phyloP scores from a whole-genome alignment of 2,888 invertebrate species.

The Scaptomyza tumidula region DNA sequence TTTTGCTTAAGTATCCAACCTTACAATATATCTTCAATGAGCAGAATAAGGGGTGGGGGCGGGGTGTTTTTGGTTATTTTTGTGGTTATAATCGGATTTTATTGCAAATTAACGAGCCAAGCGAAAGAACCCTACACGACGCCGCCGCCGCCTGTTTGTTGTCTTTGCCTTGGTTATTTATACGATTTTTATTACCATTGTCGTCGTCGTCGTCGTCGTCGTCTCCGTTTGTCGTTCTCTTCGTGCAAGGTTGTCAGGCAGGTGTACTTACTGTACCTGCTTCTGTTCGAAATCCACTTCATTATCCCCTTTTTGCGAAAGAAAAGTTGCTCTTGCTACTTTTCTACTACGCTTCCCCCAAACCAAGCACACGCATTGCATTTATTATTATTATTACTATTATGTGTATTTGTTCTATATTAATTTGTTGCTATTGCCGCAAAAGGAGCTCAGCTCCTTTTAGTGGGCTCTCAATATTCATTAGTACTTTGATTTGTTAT shows the following conservation, averaged over 20 bases:
- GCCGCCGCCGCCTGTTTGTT: slow-evolving; percentile 27
- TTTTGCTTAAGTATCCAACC: slow-evolving; percentile 27
- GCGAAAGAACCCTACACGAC: slow-evolving; percentile 17
- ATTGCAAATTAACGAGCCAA: slow-evolving; percentile 82
- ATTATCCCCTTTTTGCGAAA: slow-evolving; percentile 59
- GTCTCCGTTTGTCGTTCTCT: slow-evolving; percentile 41
- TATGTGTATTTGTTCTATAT: slow-evolving; percentile 77
- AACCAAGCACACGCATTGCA: slow-evolving; percentile 38
- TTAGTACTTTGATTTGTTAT: slow-evolving; percentile 79
- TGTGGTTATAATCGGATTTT: slow-evolving; percentile 83
- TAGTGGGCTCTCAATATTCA: slow-evolving; percentile 79
- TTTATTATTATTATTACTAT: slow-evolving; percentile 67
- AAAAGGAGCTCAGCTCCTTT: slow-evolving; percentile 42
- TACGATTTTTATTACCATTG: slow-evolving; percentile 77
- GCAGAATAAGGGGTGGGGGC: background rate
- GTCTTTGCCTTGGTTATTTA: slow-evolving; percentile 69
- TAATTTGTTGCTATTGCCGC: slow-evolving; percentile 68
- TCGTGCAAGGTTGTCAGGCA: slow-evolving; percentile 39
- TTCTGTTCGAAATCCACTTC: slow-evolving; percentile 49
- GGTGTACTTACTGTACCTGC: slow-evolving; percentile 54
- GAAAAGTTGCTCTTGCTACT: slow-evolving; percentile 53
- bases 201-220: slow-evolving; percentile 28
- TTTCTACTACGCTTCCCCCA: slow-evolving; percentile 24
- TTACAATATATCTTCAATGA: slow-evolving; percentile 62
- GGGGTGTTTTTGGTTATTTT: slow-evolving; percentile 67